These are phyloP conservation scores for Acleris emargana DNA, from an alignment of 2,888 invertebrate species.

Conservation along the genomic window DNA sequence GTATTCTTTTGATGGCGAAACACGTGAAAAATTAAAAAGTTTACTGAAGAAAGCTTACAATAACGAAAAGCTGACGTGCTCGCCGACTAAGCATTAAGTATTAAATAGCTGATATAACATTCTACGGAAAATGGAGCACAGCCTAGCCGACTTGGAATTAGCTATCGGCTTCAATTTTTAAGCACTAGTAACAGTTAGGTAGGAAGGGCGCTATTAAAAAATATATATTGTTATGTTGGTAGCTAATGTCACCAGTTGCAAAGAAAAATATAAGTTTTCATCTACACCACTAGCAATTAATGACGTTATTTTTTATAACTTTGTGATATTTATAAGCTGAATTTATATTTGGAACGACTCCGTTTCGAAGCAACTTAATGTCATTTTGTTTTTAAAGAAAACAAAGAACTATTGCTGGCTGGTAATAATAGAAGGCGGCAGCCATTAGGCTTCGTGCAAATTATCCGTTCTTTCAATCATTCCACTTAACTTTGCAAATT, in stretches of 20 bases:
- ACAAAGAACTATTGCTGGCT: too few relatives aligned
- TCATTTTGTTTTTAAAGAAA: too few relatives aligned
- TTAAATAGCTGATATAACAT: conserved; percentile 26
- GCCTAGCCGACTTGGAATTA: conserved; percentile 23
- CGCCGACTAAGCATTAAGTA: conserved; percentile 27
- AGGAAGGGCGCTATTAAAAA: conserved; percentile 3
- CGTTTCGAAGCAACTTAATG: too few relatives aligned
- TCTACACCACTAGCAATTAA: too few relatives aligned
- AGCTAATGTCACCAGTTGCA: too few relatives aligned
- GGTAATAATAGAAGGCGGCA: neutral
- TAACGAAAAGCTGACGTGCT: conserved; percentile 23
- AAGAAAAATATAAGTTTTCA: too few relatives aligned
- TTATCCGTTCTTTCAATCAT: conserved; percentile 17
- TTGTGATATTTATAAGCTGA: too few relatives aligned
- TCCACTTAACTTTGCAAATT: conserved; percentile 12
- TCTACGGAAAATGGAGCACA: conserved; percentile 23
- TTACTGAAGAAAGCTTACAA: conserved; percentile 33
- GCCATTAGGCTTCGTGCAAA: conserved; percentile 2
- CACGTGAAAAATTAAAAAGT: conserved; percentile 33
- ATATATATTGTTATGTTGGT: neutral
- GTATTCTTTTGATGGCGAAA: conserved; percentile 27
- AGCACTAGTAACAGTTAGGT: neutral
- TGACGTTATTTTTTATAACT: too few relatives aligned
- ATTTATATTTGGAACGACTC: too few relatives aligned
- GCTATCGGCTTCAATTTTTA: conserved; percentile 24